phyloP scores from a whole-genome alignment of 2,797 vertebrate genomes.

The Rhabdophis nuchalis region DNA sequence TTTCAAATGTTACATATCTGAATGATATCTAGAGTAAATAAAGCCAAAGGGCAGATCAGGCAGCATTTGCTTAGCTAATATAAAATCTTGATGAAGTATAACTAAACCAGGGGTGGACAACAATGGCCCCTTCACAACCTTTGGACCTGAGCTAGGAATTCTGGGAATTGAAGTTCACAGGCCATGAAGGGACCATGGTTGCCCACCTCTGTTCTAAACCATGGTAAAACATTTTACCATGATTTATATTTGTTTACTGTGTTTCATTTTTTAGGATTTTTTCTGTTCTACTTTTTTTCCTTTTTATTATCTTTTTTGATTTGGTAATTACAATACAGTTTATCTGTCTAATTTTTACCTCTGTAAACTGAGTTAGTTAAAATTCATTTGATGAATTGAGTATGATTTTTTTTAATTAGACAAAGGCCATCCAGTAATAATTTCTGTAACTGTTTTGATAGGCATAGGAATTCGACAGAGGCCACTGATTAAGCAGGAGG shows the following conservation, averaged over 20 bases:
- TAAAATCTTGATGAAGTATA: neutral
- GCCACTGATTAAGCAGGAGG: constrained; percentile 1
- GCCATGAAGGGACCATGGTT: no score
- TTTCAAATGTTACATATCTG: neutral
- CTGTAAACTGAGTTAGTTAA: neutral
- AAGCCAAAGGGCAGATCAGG: neutral
- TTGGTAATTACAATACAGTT: neutral
- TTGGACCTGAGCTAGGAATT: no score
- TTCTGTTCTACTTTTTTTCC: neutral
- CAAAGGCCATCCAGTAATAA: neutral
- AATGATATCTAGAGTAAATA: neutral
- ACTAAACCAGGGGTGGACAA: neutral
- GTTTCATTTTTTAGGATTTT: neutral
- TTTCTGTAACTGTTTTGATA: neutral
- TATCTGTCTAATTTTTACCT: neutral
- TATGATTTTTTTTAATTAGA: neutral
- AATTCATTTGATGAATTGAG: neutral
- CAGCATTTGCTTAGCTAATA: neutral
- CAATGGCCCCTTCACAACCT: no score
- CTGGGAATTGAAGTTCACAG: no score
- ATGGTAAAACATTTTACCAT: neutral
- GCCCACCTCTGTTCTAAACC: neutral
- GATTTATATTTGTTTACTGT: neutral
- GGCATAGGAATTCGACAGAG: neutral
- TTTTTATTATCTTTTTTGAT: neutral